phyloP scores from a whole-genome alignment of 1,140 invertebrate genomes.

The Dolichoris vasculosae region DNA sequence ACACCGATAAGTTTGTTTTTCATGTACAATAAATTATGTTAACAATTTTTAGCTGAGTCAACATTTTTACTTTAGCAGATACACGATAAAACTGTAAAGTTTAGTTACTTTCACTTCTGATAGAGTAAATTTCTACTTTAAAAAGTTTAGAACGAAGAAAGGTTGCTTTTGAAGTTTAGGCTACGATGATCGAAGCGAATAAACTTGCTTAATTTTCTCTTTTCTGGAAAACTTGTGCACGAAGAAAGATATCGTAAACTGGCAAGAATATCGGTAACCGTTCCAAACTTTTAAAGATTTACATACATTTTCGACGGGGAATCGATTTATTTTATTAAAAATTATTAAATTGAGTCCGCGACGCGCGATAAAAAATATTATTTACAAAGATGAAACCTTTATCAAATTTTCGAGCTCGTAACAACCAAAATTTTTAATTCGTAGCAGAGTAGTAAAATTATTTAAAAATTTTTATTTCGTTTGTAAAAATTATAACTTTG shows the following conservation, averaged over 20 bases:
- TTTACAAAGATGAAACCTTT: not conserved
- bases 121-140: slow-evolving; percentile 15
- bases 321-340: no score
- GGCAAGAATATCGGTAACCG: not conserved
- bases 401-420: not conserved
- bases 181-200: not conserved
- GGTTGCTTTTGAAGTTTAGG: not conserved
- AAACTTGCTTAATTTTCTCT: slow-evolving; percentile 5
- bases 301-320: not conserved
- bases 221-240: not conserved
- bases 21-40: not conserved
- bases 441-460: no score
- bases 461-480: not conserved
- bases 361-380: not conserved
- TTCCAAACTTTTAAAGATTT: not conserved
- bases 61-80: not conserved
- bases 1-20: not conserved
- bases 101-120: slow-evolving; percentile 3
- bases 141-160: slow-evolving; percentile 1
- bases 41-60: not conserved
- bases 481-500: not conserved
- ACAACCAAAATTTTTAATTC: not conserved
- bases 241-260: not conserved
- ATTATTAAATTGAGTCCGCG: no score
- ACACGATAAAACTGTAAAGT: not conserved